A percentile compares a stretch with the other conserved stretches of the same genome.
These are phyloP conservation scores for Hydropsyche betteni DNA, from an alignment of 2,888 invertebrate genomes.

Conservation along the genomic window DNA sequence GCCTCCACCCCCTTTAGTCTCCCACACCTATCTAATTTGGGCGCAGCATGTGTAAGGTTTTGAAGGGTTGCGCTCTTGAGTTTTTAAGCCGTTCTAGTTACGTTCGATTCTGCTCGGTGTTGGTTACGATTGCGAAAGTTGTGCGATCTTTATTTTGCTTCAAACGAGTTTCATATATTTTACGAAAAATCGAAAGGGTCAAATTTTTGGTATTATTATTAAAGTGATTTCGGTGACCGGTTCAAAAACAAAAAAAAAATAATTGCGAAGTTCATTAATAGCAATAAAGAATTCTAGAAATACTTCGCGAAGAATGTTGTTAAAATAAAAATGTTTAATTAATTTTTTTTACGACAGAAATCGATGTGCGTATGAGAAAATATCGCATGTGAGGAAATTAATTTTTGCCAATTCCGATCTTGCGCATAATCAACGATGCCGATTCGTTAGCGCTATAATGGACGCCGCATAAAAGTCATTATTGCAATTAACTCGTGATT, in stretches of 20 bases:
- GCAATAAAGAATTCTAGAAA: conserved; percentile 7
- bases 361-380: neutral
- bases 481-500: conserved; percentile 9
- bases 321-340: neutral
- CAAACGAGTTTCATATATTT: too few relatives aligned
- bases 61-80: conserved; percentile 45
- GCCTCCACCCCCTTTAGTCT: conserved; percentile 50
- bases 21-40: conserved; percentile 51
- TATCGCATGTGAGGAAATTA: neutral
- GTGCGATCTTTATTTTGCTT: too few relatives aligned
- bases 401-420: neutral
- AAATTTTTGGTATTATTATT: too few relatives aligned
- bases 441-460: neutral
- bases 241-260: neutral
- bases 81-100: conserved; percentile 50
- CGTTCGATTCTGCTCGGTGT: conserved; percentile 49
- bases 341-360: neutral
- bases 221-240: too few relatives aligned
- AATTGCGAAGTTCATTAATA: neutral
- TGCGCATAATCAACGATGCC: neutral
- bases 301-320: conserved; percentile 10
- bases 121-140: conserved; percentile 11
- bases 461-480: conserved; percentile 1
- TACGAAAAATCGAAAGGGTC: too few relatives aligned
- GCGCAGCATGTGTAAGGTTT: conserved; percentile 50